These are phyloP conservation scores for Pelosia muscerda DNA, from an alignment of 2,888 invertebrate species.

Conservation along the genomic window DNA sequence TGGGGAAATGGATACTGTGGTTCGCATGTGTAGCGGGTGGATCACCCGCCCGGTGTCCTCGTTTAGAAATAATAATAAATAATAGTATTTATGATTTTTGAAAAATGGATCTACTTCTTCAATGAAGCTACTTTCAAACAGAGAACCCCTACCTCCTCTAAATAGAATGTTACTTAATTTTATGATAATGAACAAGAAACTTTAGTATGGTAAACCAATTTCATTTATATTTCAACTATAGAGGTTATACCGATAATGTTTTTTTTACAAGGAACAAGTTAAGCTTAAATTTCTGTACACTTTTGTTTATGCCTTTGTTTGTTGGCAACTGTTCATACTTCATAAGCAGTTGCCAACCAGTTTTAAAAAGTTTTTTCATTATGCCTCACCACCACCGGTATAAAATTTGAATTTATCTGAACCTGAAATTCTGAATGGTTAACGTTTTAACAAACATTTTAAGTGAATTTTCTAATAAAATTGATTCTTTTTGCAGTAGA, in stretches of 20 bases:
- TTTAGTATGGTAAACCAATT: conserved; percentile 25
- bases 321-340: conserved; percentile 22
- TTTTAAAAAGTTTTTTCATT: conserved; percentile 44
- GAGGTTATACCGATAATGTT: conserved; percentile 28
- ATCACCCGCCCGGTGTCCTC: no score
- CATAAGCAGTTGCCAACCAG: conserved; percentile 22
- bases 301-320: conserved; percentile 22
- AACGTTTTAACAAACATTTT: conserved; percentile 8
- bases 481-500: not conserved
- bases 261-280: conserved; percentile 25
- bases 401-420: conserved; percentile 30
- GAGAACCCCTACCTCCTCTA: not conserved
- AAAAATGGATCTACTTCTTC: not conserved
- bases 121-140: not conserved
- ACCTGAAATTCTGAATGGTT: not conserved
- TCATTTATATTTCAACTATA: conserved; percentile 14
- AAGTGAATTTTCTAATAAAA: conserved; percentile 10
- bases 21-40: no score
- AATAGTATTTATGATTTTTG: not conserved
- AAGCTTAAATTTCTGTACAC: not conserved
- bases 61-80: no score
- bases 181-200: not conserved
- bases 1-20: no score
- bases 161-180: not conserved
- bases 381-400: conserved; percentile 16